These are phyloP conservation scores for Columba janthina DNA, from an alignment of 2,113 vertebrate species.

Conservation along the genomic window DNA sequence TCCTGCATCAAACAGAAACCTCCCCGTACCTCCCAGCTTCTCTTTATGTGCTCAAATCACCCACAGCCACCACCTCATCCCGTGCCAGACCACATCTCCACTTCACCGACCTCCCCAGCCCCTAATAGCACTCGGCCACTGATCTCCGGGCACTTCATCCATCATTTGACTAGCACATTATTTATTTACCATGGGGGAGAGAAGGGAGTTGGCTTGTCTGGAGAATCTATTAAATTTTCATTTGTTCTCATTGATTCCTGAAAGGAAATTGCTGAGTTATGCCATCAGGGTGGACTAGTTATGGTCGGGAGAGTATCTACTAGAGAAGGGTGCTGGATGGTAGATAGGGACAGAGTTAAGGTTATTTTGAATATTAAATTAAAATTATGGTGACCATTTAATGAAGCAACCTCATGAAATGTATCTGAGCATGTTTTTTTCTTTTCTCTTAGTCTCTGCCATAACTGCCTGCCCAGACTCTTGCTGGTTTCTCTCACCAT, in stretches of 20 bases:
- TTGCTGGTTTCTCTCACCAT: background rate
- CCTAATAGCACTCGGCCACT: constrained; percentile 16
- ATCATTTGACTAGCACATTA: constrained; percentile 69
- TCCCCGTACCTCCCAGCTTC: background rate
- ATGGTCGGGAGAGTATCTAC: background rate
- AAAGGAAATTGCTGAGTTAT: constrained; percentile 64
- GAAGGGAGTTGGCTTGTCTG: constrained; percentile 62
- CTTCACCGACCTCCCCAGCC: background rate
- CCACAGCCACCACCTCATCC: background rate
- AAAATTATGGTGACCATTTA: background rate
- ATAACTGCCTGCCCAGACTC: background rate
- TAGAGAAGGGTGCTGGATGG: background rate
- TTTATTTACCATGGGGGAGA: constrained; percentile 69
- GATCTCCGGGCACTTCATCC: constrained; percentile 41
- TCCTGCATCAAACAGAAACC: background rate
- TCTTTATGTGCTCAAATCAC: background rate
- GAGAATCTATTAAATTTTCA: constrained; percentile 69
- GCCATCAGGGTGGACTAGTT: constrained; percentile 32
- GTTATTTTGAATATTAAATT: background rate
- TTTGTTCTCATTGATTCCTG: constrained; percentile 69
- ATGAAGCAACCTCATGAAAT: background rate
- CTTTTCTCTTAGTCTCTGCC: background rate
- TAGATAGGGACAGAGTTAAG: background rate
- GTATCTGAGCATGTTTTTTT: background rate
- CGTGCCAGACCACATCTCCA: background rate